Evolutionary conservation across 2,113 vertebrate genomes (phyloP), one percentile per base, ranked within the genome.

Genomic region (Motacilla alba): DNA sequence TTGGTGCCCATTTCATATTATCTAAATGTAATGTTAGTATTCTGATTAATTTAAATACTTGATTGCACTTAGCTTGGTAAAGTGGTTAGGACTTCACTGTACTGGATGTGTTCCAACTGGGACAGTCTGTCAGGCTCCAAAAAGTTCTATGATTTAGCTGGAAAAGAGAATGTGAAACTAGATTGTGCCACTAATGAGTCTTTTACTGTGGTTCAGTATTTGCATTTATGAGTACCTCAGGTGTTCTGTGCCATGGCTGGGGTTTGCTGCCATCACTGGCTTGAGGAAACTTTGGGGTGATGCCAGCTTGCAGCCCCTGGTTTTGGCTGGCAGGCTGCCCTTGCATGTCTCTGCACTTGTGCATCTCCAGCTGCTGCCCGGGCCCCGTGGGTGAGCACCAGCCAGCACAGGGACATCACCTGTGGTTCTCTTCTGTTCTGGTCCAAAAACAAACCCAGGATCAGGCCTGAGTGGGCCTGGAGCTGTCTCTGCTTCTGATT

Each of bases 41-140:
- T 82, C 67, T 70, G 59, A 77, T 47, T 84, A 76, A 83, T 93
- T 83, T 90, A 90, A 95, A 85, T 84, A 53, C 70, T 83, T 85
- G 84, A 63, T 83, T 91, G 88, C 64, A 77, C 46, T 95, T 91
- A 79, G 35, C 72, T 69, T 76, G 77, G 59, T 95, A 24, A 93
- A 89, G 44, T 64, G 15, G 53, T 87, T 91, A 66, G 43, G 70
- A 35, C 83, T 93, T 56, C 1, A 2, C 6, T 73, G 58, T 60
- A 28, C 4, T 91, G 70, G 70, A 63, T 43, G 35, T 50, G 16
- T 39, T 93, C 87, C 78, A 91, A 39, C 21, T 58, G 77, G 74
- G 70, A 87, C 58, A 87, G 46, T 53, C 64, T 44, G 4, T 83
- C 41, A 49, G 53, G 58, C 46, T 91, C 43, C 35, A 13, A 53